phyloP scores from a whole-genome alignment of 2,797 vertebrate species.

The Cirrhinus molitorella region DNA sequence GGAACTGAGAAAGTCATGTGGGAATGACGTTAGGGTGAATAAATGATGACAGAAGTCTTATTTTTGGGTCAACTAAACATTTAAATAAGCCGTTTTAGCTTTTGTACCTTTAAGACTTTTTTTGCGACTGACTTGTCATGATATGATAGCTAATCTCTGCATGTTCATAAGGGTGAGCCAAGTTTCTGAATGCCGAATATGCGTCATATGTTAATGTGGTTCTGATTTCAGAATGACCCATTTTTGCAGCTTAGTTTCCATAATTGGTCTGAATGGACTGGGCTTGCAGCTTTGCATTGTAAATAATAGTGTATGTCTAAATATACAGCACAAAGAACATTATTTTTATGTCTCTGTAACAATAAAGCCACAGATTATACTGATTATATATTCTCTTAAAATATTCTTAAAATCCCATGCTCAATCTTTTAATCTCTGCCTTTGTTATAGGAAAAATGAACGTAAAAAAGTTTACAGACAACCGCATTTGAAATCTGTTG shows the following conservation, averaged over 20 bases:
- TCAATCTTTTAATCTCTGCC: neutral
- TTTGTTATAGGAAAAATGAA: neutral
- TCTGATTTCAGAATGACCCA: slow-evolving; percentile 25
- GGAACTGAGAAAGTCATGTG: neutral
- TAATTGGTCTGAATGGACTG: slow-evolving; percentile 9
- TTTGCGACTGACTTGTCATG: neutral
- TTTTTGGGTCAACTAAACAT: slow-evolving; percentile 4
- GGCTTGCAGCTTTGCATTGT: slow-evolving; percentile 9
- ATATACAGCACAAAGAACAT: neutral
- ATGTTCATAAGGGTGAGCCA: slow-evolving; percentile 9
- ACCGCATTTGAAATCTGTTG: neutral
- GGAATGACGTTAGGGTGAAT: neutral
- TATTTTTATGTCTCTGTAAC: neutral
- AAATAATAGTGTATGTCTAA: slow-evolving; percentile 5
- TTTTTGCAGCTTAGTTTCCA: slow-evolving; percentile 26
- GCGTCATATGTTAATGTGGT: slow-evolving; percentile 12
- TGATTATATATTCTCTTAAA: neutral
- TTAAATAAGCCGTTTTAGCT: neutral
- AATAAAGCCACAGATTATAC: neutral
- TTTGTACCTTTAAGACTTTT: neutral
- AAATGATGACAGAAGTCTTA: neutral
- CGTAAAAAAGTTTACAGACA: neutral
- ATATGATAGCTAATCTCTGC: slow-evolving; percentile 6
- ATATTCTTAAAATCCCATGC: neutral
- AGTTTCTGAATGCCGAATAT: slow-evolving; percentile 13